phyloP scores from a whole-genome alignment of 2,113 vertebrate species.

The Sinosuthora webbiana region DNA sequence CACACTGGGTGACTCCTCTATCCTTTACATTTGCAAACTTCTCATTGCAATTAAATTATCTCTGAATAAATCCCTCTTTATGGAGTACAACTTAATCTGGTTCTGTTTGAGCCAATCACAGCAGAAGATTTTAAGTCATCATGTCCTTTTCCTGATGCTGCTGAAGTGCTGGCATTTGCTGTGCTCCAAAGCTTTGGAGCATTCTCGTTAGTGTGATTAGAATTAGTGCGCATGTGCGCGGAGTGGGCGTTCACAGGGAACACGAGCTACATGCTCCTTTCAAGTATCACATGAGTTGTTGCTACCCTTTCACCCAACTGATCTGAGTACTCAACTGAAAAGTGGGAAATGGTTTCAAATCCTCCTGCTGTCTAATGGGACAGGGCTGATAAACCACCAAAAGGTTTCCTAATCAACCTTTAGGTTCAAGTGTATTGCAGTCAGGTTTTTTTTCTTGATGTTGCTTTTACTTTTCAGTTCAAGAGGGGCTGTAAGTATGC shows the following conservation, averaged over 20 bases:
- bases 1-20: background rate
- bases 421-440: background rate
- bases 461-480: background rate
- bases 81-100: background rate
- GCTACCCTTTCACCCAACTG: background rate
- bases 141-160: background rate
- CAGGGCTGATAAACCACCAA: background rate
- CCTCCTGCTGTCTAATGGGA: background rate
- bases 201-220: background rate
- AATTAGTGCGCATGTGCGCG: fast-evolving
- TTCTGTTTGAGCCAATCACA: background rate
- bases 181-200: background rate
- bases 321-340: background rate
- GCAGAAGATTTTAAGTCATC: background rate
- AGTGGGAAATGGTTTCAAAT: background rate
- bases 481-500: background rate
- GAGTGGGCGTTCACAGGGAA: background rate
- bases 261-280: background rate
- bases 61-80: background rate
- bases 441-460: background rate
- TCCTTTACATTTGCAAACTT: background rate
- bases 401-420: background rate
- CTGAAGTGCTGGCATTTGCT: background rate
- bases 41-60: background rate
- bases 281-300: background rate